phyloP scores from a whole-genome alignment of 1,140 invertebrate genomes.

The Penaeus chinensis region DNA sequence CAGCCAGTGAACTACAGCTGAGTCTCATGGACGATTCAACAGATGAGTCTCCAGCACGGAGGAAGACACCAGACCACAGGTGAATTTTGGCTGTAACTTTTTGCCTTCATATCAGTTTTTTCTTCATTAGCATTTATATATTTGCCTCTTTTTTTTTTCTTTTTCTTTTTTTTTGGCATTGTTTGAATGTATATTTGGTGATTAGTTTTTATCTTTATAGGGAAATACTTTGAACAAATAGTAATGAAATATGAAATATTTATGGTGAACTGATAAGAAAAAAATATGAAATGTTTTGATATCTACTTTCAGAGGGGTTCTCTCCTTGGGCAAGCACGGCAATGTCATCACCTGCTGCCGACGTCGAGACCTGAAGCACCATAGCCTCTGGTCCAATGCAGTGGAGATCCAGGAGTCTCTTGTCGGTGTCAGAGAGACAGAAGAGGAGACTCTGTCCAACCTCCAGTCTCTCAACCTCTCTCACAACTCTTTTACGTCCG shows the following conservation, averaged over 20 bases:
- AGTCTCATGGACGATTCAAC: slow-evolving; percentile 43
- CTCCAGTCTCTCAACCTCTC: slow-evolving; percentile 85
- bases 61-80: slow-evolving; percentile 57
- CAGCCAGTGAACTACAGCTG: slow-evolving; percentile 50
- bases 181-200: no score
- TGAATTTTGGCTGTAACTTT: not conserved
- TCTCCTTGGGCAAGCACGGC: slow-evolving; percentile 62
- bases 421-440: slow-evolving; percentile 45
- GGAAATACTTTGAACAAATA: no score
- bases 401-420: slow-evolving; percentile 70
- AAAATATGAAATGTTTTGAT: not conserved
- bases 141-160: no score
- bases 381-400: slow-evolving; percentile 79
- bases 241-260: no score
- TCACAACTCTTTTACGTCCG: slow-evolving; percentile 88
- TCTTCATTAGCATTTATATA: not conserved
- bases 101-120: not conserved
- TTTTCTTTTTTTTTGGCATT: no score
- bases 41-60: slow-evolving; percentile 42
- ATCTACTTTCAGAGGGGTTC: slow-evolving; percentile 25
- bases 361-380: slow-evolving; percentile 73
- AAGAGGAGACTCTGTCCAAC: slow-evolving; percentile 69
- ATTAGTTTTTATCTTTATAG: not conserved
- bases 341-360: slow-evolving; percentile 63
- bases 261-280: not conserved